Percentiles rank a stretch among this genome's conserved stretches.
These are phyloP conservation scores for Notodonta ziczac DNA, from an alignment of 2,888 invertebrate genomes.

Conservation along the genomic window DNA sequence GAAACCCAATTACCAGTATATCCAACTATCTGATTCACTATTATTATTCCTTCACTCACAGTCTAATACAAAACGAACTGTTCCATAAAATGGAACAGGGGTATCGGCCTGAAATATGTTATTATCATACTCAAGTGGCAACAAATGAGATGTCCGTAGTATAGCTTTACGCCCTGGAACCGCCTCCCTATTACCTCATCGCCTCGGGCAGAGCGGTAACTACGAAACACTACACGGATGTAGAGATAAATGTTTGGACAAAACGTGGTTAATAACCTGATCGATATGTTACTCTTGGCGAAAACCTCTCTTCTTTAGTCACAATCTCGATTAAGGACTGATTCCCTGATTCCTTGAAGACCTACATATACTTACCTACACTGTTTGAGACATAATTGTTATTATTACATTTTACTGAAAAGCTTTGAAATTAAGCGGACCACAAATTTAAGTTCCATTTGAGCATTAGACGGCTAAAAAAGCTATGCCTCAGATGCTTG, in stretches of 20 bases:
- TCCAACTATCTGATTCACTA: not conserved
- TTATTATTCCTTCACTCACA: slow-evolving; percentile 1
- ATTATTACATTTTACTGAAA: no score
- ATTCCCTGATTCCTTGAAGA: no score
- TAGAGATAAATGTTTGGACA: not conserved
- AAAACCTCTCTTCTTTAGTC: no score
- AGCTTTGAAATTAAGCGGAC: no score
- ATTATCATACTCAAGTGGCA: slow-evolving; percentile 66
- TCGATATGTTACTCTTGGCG: no score
- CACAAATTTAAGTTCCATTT: no score
- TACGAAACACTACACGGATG: slow-evolving; percentile 36
- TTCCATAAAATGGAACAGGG: slow-evolving; percentile 17
- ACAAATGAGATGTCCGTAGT: slow-evolving; percentile 71
- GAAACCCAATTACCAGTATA: not conserved
- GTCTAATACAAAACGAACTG: slow-evolving; percentile 11
- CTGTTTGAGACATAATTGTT: no score
- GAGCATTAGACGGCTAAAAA: no score
- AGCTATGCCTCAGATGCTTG: no score
- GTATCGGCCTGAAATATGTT: slow-evolving; percentile 66
- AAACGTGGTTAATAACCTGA: no score
- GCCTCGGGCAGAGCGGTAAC: slow-evolving; percentile 59
- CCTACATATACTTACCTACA: no score
- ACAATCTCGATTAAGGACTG: no score
- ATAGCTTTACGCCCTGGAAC: slow-evolving; percentile 60
- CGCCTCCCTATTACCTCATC: slow-evolving; percentile 76